phyloP scores from a whole-genome alignment of 2,797 vertebrate genomes.

The Oreochromis mossambicus region DNA sequence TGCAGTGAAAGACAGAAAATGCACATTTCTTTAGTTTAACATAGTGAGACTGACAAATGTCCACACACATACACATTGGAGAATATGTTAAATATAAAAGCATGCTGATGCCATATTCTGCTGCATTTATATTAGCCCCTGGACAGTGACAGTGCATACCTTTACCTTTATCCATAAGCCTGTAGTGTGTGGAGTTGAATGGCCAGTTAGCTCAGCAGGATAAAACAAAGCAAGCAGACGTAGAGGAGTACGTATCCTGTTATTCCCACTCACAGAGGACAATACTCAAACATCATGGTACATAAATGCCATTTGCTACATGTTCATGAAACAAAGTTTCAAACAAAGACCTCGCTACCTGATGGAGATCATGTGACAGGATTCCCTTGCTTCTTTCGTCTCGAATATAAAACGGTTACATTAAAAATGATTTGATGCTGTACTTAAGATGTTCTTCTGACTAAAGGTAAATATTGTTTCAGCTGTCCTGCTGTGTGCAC shows the following conservation, averaged over 20 bases:
- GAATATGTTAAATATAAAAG: neutral
- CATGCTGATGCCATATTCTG: rapidly evolving
- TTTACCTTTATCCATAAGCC: neutral
- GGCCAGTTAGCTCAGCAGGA: neutral
- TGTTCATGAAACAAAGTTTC: neutral
- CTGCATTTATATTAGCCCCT: neutral
- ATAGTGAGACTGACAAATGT: neutral
- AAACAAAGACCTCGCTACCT: neutral
- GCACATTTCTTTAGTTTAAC: neutral
- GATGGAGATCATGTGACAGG: neutral
- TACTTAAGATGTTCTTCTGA: neutral
- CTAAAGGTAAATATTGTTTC: neutral
- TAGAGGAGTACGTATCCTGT: neutral
- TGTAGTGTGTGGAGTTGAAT: neutral
- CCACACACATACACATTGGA: neutral
- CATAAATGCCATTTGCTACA: neutral
- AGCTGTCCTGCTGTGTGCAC: neutral
- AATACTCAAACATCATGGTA: neutral
- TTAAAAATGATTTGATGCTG: neutral
- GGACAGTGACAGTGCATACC: neutral
- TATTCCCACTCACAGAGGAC: neutral
- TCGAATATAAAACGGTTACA: neutral
- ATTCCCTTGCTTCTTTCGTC: neutral
- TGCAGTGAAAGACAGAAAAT: rapidly evolving
- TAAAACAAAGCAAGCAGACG: neutral